Evolutionary conservation across 2,113 vertebrate genomes (phyloP), one percentile per base, ranked within the genome.

Genomic region (Megalops atlanticus): DNA sequence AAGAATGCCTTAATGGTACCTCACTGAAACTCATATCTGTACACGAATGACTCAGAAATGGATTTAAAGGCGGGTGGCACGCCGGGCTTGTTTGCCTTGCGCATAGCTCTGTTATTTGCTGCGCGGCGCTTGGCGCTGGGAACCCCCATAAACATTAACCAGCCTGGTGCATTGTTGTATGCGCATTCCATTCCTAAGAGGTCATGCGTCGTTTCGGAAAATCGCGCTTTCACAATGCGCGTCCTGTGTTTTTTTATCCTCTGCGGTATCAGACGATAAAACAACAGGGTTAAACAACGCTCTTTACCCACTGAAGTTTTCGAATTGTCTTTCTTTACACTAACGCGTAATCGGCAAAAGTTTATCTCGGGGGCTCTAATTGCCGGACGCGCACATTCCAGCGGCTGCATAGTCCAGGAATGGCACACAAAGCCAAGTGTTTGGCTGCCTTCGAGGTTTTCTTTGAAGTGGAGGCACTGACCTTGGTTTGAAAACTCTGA

Each of bases 61-160:
- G 7, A 64, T 64, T 64, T 24, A 64, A 0, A 7, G 24, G 11
- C 24, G 1, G 58, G 58, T 80, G 86, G 84, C 54, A 10, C 38
- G 64, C 24, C 7, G 36, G 54, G 78, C 82, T 79, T 89, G 88
- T 89, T 90, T 88, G 84, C 43, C 81, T 58, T 47, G 18, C 88
- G 85, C 79, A 85, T n/a, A n/a, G 74, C 77, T 88, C 85, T 87
- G 84, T 81, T 88, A 82, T 93, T 91, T 90, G 80, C 84, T 88
- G 81, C 82, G 41, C 81, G 71, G 64, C 21, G 36, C 81, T 88
- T 33, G 70, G 85, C 78, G 89, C 83, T 49, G 83, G 78, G 80
- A 64, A 78, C 83, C 77, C 83, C 77, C 80, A n/a, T 90, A 93
- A 93, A 87, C 86, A 93, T 93, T 93, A 93, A 92, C 90, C 86